A percentile compares a stretch with the other conserved stretches of the same genome.
phyloP scores from a whole-genome alignment of 2,113 vertebrate genomes.

The Nycticorax nycticorax region DNA sequence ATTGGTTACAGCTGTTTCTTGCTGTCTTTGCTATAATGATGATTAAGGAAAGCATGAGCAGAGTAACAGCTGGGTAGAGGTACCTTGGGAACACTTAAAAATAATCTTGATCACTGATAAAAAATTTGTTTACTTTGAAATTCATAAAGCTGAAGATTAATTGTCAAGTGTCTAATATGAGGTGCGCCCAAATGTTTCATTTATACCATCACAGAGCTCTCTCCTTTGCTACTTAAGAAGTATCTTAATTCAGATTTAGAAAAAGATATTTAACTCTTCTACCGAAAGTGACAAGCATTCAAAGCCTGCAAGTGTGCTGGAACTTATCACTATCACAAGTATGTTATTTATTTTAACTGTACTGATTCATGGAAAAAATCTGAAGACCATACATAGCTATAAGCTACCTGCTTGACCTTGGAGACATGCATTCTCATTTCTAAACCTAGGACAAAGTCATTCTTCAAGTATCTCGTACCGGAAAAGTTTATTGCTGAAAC shows the following conservation, averaged over 20 bases:
- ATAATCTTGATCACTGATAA: neutral
- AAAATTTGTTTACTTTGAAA: conserved; percentile 58
- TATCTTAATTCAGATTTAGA: neutral
- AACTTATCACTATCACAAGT: neutral
- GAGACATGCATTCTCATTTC: neutral
- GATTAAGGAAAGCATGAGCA: conserved; percentile 45
- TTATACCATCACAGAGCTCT: neutral
- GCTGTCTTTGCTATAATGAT: conserved; percentile 41
- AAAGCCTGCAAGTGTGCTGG: neutral
- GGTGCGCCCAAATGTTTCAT: neutral
- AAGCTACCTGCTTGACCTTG: neutral
- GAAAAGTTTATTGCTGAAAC: neutral
- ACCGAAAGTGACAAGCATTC: neutral
- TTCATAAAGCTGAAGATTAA: conserved; percentile 5
- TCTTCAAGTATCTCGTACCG: neutral
- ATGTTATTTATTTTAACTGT: neutral
- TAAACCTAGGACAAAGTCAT: neutral
- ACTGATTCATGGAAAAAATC: neutral
- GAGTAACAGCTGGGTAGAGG: conserved; percentile 42
- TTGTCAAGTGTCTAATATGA: neutral
- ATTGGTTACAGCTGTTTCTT: conserved; percentile 63
- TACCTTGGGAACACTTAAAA: conserved; percentile 52
- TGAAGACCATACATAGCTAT: neutral
- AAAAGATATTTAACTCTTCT: neutral
- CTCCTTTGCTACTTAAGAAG: neutral